A percentile compares a stretch with the other conserved stretches of the same genome.
Conservation (phyloP, 2,888 invertebrate genomes). For the Drosophila acutilabella region DNA sequence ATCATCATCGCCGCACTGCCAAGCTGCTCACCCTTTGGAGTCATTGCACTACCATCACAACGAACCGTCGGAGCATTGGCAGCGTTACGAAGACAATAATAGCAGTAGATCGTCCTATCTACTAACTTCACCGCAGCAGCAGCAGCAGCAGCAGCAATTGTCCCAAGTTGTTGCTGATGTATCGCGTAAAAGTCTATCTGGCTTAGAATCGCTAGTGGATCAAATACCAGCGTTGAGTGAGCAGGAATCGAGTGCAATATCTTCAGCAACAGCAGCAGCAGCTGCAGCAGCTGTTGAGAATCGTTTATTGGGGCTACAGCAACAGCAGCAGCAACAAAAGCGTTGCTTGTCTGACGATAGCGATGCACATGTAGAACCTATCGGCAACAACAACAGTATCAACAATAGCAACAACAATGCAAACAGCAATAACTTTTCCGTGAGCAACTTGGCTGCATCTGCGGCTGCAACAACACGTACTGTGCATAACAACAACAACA, state of each 20-base stretch:
- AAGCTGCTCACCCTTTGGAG: conserved; percentile 8
- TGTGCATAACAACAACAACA: not conserved
- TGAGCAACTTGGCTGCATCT: conserved; percentile 85
- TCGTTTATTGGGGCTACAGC: conserved; percentile 70
- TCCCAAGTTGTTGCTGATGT: conserved; percentile 86
- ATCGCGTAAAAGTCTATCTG: conserved; percentile 93
- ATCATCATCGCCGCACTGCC: conserved; percentile 16
- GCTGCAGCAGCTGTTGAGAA: conserved; percentile 78
- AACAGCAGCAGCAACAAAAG: conserved; percentile 56
- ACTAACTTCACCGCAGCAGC: conserved; percentile 57
- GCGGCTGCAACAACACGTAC: conserved; percentile 36
- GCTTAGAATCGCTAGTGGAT: conserved; percentile 94
- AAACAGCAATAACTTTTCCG: conserved; percentile 84
- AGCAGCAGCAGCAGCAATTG: conserved; percentile 58
- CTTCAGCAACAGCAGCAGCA: conserved; percentile 60
- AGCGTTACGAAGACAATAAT: conserved; percentile 58
- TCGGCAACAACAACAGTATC: conserved; percentile 19
- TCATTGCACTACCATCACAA: conserved; percentile 14
- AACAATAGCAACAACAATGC: conserved; percentile 51
- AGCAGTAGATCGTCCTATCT: conserved; percentile 51
- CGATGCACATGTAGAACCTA: conserved; percentile 27
- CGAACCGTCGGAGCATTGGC: conserved; percentile 52
- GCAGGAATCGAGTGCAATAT: conserved; percentile 85
- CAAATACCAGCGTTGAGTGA: conserved; percentile 96
- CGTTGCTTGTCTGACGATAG: conserved; percentile 39